Evolutionary conservation across 2,797 vertebrate species (phyloP).

Genomic region (Austrolebias charrua): DNA sequence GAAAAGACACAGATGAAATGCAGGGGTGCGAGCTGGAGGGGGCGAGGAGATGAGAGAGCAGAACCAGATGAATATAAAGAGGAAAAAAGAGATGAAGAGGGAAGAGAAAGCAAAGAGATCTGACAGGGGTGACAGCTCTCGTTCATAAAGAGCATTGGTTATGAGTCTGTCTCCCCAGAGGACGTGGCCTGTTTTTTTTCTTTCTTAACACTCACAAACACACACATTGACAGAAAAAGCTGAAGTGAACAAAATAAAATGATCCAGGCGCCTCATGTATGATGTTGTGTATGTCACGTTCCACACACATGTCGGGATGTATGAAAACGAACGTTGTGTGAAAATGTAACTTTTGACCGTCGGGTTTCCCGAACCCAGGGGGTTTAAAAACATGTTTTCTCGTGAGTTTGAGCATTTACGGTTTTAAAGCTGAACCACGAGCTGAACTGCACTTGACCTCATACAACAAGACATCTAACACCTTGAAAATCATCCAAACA

Average conservation of each 20-base stretch:
- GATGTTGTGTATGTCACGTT: no score
- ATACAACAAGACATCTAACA: no score
- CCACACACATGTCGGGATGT: no score
- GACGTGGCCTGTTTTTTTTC: slow-evolving; percentile 64
- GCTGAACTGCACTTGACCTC: no score
- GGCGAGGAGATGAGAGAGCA: slow-evolving; percentile 51
- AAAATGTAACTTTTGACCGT: no score
- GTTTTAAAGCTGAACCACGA: no score
- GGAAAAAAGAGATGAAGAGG: slow-evolving; percentile 53
- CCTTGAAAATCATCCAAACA: no score
- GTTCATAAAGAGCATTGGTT: slow-evolving; percentile 75
- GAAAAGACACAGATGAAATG: slow-evolving; percentile 58
- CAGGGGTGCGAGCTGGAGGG: slow-evolving; percentile 46
- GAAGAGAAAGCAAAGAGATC: slow-evolving; percentile 55
- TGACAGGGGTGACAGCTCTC: slow-evolving; percentile 63
- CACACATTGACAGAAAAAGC: slow-evolving; percentile 22
- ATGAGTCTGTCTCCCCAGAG: slow-evolving; percentile 70
- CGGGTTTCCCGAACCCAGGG: no score
- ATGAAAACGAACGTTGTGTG: no score
- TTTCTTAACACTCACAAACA: slow-evolving; percentile 26
- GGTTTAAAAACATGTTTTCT: no score
- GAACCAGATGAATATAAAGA: slow-evolving; percentile 57
- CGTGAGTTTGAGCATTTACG: no score
- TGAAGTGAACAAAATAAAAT: background rate
- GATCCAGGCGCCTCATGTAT: no score